These are phyloP conservation scores for Auanema sp. DNA, from an alignment of 2,888 invertebrate genomes.

Conservation along the genomic window DNA sequence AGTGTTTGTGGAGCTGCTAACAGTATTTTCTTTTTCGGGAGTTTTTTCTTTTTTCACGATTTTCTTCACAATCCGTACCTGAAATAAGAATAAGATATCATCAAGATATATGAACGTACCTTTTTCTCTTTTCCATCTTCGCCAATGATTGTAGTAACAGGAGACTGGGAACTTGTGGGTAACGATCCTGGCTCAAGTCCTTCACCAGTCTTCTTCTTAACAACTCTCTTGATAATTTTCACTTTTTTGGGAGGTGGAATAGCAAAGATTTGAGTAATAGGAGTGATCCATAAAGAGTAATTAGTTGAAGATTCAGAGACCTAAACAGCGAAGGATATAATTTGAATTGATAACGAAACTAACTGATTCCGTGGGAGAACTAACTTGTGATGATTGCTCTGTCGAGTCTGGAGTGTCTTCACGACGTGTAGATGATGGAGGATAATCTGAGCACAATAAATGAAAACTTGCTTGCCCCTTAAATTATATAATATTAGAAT, in stretches of 20 bases:
- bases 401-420: conserved; percentile 47
- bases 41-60: conserved; percentile 4
- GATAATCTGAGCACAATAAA: conserved; percentile 30
- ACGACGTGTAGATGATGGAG: conserved; percentile 26
- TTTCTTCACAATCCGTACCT: conserved; percentile 30
- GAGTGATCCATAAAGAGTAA: conserved; percentile 48
- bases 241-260: conserved; percentile 47
- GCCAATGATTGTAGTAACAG: background rate
- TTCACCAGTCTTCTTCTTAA: conserved; percentile 41
- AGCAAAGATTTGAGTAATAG: conserved; percentile 45
- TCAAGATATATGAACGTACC: background rate
- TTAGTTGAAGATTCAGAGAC: conserved; percentile 31
- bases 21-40: too few species aligned
- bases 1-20: too few species aligned
- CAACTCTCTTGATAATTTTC: conserved; percentile 43
- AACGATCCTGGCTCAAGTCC: conserved; percentile 16
- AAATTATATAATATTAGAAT: background rate
- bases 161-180: background rate
- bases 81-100: background rate
- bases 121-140: conserved; percentile 18
- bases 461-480: conserved; percentile 41
- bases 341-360: conserved; percentile 6
- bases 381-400: conserved; percentile 39
- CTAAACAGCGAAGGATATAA: conserved; percentile 7
- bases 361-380: conserved; percentile 38